phyloP scores from a whole-genome alignment of 2,888 invertebrate species.

The Aleiodes testaceus region DNA sequence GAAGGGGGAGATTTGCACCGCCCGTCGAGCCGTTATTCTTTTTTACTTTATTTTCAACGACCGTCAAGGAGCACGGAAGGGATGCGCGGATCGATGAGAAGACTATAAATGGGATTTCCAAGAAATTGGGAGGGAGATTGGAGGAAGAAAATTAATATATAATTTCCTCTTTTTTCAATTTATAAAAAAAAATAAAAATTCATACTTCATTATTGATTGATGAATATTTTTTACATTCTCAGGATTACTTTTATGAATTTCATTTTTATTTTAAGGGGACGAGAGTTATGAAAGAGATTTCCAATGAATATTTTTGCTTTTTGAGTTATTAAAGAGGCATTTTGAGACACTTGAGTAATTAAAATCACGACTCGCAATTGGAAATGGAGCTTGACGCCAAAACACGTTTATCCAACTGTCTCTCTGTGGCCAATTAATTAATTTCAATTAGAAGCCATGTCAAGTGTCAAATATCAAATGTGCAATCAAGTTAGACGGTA shows the following conservation, averaged over 20 bases:
- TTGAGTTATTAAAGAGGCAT: background rate
- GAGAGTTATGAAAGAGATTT: too few species aligned
- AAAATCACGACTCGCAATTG: constrained; percentile 51
- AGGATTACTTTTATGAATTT: too few species aligned
- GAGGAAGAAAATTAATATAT: constrained; percentile 23
- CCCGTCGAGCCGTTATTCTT: constrained; percentile 33
- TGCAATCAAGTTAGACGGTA: background rate
- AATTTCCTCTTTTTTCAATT: background rate
- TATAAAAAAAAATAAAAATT: too few species aligned
- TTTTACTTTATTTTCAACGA: constrained; percentile 51
- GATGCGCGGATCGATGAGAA: constrained; percentile 42
- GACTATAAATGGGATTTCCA: constrained; percentile 35
- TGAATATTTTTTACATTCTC: too few species aligned
- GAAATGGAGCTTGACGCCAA: constrained; percentile 45
- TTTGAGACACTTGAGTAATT: constrained; percentile 53
- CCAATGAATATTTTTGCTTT: background rate
- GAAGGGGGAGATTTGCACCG: constrained; percentile 11
- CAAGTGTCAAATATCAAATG: constrained; percentile 26
- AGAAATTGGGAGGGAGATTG: constrained; percentile 32
- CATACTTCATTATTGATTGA: too few species aligned
- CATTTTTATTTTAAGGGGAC: too few species aligned
- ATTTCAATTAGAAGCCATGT: constrained; percentile 55
- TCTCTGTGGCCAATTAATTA: constrained; percentile 57
- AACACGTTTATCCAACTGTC: constrained; percentile 17
- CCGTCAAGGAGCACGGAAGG: constrained; percentile 45